Base-by-base conservation (phyloP, 2,113 vertebrate genomes). In the Syngnathoides biaculeatus region DNA sequence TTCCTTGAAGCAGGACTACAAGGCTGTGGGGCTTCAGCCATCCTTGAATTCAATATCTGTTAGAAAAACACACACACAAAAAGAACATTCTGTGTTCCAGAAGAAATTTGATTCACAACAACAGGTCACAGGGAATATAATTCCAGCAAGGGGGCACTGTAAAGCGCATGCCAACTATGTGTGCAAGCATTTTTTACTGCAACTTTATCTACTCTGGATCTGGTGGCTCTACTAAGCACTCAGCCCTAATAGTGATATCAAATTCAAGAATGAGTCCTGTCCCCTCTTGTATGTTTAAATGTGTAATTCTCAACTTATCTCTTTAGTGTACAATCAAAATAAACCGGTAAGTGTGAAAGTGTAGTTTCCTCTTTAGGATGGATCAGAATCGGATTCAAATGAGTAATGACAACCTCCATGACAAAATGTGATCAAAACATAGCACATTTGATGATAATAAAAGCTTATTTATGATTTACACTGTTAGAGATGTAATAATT, bases 31-130 rank as follows among this genome's bases (percentile, higher is more conserved):
- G 69, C 79, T 47, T 89, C 79, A 40, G 64, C 67, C 86, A 88
- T 83, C 74, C 65, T 79, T 5, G 87, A 81, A 73, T 74, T 75
- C 43, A 90, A 81, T 68, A 90, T 78, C 89, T 90, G 80, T 27
- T 19, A 69, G 57, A 61, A 48, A 2, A 79, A 38, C 47, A 60
- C 58, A 42, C 3, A 79, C 45, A 52, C n/a, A 52, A 48, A 8
- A 7, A 48, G 0, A 22, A 20, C 69, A 19, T 47, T 19, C 8
- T 64, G 22, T 43, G 15, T 4, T 5, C 50, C 48, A 27, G 0
- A 24, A 35, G 30, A 35, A 35, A 35, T 9, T 22, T 10, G 20
- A 9, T 22, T 52, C 20, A 52, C 20, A 8, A 9, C 48, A 22
- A 3, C n/a, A 52, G 8, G 20, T 52, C 20, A 52, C 20, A n/a